A percentile compares a stretch with the other conserved stretches of the same genome.
Conservation (phyloP, 2,113 vertebrate genomes). For the Lathamus discolor region DNA sequence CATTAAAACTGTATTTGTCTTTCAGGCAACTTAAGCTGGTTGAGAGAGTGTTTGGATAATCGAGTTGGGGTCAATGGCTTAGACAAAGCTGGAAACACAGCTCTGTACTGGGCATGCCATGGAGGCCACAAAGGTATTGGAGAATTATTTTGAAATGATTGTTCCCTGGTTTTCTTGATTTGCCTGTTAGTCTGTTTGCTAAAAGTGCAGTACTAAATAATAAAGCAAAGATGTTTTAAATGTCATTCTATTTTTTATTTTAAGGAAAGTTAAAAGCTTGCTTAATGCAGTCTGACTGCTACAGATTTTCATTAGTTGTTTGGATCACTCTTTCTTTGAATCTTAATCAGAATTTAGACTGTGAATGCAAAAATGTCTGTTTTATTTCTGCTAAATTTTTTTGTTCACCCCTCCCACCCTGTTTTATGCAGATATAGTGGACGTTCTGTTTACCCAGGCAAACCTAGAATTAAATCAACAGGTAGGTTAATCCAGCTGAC, state of each 20-base stretch:
- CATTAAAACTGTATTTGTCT: background rate
- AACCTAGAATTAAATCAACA: slow-evolving; percentile 96
- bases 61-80: slow-evolving; percentile 93
- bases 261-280: background rate
- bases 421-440: slow-evolving; percentile 87
- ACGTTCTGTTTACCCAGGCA: slow-evolving; percentile 87
- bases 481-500: slow-evolving; percentile 70
- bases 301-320: background rate
- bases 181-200: background rate
- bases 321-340: background rate
- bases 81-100: slow-evolving; percentile 96
- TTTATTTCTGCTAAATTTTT: background rate
- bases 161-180: background rate
- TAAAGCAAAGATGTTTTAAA: background rate
- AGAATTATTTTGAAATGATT: background rate
- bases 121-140: slow-evolving; percentile 92
- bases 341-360: background rate
- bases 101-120: slow-evolving; percentile 95
- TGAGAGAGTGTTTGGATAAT: slow-evolving; percentile 96
- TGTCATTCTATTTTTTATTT: background rate
- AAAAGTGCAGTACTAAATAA: background rate
- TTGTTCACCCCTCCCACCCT: background rate
- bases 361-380: background rate
- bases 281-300: background rate
- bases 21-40: slow-evolving; percentile 95